Conservation (phyloP, 2,113 vertebrate genomes). For the Collichthys lucidus region DNA sequence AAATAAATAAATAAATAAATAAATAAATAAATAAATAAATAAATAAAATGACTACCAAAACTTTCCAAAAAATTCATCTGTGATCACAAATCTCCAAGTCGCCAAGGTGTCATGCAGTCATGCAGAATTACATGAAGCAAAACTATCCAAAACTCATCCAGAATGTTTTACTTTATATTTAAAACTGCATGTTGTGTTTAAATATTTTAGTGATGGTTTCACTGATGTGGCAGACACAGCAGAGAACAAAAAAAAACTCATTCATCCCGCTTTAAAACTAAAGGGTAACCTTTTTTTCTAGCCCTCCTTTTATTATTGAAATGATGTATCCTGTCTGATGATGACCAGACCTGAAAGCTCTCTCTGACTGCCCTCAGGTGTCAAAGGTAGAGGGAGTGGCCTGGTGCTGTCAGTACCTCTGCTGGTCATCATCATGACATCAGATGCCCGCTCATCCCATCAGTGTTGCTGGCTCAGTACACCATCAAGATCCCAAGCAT, state of each 20-base stretch:
- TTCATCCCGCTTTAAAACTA: background rate
- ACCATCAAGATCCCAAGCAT: constrained; percentile 27
- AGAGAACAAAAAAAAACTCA: background rate
- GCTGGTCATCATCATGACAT: constrained; percentile 76
- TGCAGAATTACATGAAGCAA: background rate
- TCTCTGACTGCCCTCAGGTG: constrained; percentile 53
- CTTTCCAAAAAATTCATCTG: background rate
- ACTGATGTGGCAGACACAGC: too few species aligned
- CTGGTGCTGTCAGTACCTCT: constrained; percentile 71
- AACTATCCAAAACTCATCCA: background rate
- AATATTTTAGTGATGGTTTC: background rate
- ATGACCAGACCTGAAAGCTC: background rate
- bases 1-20: background rate
- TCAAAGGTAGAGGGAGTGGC: constrained; percentile 77
- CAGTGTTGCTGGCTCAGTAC: constrained; percentile 38
- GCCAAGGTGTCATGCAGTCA: background rate
- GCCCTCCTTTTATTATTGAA: too few species aligned
- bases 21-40: background rate
- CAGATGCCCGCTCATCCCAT: constrained; percentile 52
- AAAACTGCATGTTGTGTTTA: background rate
- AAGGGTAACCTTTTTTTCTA: background rate
- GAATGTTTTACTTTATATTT: background rate
- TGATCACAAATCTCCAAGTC: background rate
- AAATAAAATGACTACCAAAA: background rate
- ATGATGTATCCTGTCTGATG: background rate